Conservation (phyloP, 2,113 vertebrate species). For the Ardeotis arabs region DNA sequence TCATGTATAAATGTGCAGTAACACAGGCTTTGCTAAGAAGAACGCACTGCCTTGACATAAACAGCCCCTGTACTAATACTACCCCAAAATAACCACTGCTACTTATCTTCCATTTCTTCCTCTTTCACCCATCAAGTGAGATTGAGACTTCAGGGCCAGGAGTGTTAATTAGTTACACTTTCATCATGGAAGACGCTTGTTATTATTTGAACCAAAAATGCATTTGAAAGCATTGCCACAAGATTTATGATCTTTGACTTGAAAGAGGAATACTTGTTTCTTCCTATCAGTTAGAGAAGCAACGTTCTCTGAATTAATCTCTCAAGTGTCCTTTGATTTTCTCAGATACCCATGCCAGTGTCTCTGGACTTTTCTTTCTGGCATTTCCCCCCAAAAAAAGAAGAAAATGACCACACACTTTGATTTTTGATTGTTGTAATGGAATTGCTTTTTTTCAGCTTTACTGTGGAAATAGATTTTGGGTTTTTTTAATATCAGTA, state of each 20-base stretch:
- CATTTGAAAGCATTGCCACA: not conserved
- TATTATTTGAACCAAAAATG: not conserved
- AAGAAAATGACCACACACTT: not conserved
- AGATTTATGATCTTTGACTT: not conserved
- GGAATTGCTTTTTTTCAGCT: not conserved
- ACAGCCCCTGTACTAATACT: not conserved
- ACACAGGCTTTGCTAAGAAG: not conserved
- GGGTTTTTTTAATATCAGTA: not conserved
- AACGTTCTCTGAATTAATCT: not conserved
- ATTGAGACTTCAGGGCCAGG: not conserved
- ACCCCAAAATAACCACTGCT: not conserved
- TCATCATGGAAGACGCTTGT: not conserved
- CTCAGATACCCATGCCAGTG: not conserved
- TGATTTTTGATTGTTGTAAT: not conserved
- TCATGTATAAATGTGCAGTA: not conserved
- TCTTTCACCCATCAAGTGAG: not conserved
- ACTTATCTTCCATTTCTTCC: not conserved
- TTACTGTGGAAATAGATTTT: not conserved
- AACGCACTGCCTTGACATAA: not conserved
- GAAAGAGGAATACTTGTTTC: not conserved
- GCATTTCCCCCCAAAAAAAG: not conserved
- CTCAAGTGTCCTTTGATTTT: not conserved
- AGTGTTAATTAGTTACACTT: not conserved
- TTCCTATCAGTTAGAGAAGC: not conserved
- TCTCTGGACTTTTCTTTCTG: not conserved